These are phyloP conservation scores for Pseudorasbora parva DNA, from an alignment of 2,113 vertebrate species.

Conservation along the genomic window DNA sequence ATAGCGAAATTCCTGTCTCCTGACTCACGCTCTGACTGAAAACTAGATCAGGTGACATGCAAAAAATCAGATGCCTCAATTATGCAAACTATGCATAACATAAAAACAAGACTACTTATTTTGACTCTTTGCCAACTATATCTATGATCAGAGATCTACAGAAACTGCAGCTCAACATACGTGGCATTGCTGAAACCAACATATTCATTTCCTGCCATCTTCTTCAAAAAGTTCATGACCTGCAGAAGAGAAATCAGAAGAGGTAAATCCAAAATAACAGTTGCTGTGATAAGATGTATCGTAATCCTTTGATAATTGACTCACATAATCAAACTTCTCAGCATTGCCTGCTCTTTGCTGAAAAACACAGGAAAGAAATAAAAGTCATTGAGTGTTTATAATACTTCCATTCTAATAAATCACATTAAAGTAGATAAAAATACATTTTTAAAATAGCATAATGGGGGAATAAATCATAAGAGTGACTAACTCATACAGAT, in stretches of 20 bases:
- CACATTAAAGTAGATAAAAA: background rate
- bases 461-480: background rate
- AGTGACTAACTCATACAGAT: background rate
- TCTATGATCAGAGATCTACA: background rate
- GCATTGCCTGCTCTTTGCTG: constrained; percentile 96
- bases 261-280: background rate
- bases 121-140: background rate
- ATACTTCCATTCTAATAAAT: background rate
- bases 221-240: constrained; percentile 97
- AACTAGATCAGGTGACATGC: constrained; percentile 75
- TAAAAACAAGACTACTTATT: background rate
- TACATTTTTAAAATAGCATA: background rate
- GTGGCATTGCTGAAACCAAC: constrained; percentile 99
- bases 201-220: constrained; percentile 96
- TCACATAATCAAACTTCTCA: constrained; percentile 98
- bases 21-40: constrained; percentile 97
- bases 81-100: background rate
- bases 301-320: constrained; percentile 63
- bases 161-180: constrained; percentile 78
- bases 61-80: constrained; percentile 36
- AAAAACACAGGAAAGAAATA: constrained; percentile 58
- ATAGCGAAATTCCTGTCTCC: constrained; percentile 98
- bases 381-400: background rate
- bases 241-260: constrained; percentile 60
- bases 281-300: no score